These are phyloP conservation scores for Oscarella lobularis DNA, from an alignment of 37 sponge, comb jelly and placozoan species.

Conservation along the genomic window DNA sequence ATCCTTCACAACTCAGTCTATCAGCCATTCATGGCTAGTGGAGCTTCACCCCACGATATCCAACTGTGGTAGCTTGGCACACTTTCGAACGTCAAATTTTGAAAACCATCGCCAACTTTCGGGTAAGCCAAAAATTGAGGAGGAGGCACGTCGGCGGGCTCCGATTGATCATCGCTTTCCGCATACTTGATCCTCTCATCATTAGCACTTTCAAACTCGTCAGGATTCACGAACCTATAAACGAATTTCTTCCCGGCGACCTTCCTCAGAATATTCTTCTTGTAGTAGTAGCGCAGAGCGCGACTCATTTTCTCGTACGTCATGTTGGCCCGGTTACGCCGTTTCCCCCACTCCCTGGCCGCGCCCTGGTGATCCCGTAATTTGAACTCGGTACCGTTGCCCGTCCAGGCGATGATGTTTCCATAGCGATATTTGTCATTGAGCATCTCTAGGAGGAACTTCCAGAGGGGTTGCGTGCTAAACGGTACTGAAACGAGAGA, in stretches of 20 bases:
- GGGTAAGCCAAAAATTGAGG: no score
- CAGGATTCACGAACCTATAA: background rate
- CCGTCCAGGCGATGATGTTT: background rate
- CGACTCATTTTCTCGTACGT: background rate
- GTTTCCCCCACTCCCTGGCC: background rate
- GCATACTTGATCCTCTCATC: no score
- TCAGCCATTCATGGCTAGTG: no score
- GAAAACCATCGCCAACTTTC: no score
- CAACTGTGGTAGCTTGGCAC: no score
- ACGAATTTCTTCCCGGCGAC: background rate
- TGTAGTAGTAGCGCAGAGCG: slow-evolving; percentile 2
- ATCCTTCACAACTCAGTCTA: no score
- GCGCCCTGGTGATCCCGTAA: background rate
- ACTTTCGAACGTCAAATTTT: no score
- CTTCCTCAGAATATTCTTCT: background rate
- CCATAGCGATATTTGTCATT: background rate
- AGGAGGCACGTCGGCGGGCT: no score
- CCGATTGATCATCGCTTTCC: no score
- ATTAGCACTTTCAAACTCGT: background rate
- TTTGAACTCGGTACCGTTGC: slow-evolving; percentile 1
- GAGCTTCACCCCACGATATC: no score
- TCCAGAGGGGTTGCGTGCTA: background rate
- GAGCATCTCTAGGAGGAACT: background rate
- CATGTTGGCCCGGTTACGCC: background rate
- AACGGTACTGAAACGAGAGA: background rate